Conservation (phyloP, 2,113 vertebrate species). For the Columba janthina region DNA sequence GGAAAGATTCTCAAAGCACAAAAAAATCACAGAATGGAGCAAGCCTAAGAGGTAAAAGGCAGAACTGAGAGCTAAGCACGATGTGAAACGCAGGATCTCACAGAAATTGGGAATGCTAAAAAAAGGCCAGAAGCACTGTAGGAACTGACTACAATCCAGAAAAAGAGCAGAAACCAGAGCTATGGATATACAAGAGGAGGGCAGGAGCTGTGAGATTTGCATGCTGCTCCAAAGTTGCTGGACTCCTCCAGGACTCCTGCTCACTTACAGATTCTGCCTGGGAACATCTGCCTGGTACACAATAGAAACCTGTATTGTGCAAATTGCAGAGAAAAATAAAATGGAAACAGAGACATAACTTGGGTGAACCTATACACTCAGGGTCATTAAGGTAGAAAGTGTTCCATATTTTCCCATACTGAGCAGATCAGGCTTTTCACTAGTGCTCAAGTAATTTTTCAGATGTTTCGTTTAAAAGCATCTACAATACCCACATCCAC, state of each 20-base stretch:
- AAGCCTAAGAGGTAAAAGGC: neutral
- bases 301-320: fast-evolving
- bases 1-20: neutral
- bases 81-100: neutral
- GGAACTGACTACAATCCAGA: slow-evolving; percentile 2
- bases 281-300: neutral
- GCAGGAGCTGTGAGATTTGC: neutral
- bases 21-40: neutral
- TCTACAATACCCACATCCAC: neutral
- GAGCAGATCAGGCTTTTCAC: neutral
- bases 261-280: neutral
- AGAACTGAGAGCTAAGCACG: neutral
- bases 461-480: neutral
- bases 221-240: neutral
- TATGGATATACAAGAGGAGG: neutral
- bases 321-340: neutral
- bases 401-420: neutral
- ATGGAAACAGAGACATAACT: neutral
- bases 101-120: neutral
- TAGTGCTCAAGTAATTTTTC: neutral
- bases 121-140: neutral
- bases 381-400: neutral
- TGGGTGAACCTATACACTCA: neutral
- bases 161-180: neutral
- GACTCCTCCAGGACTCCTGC: neutral